Conservation (phyloP, 2,113 vertebrate genomes). For the Hiodon tergisus region DNA sequence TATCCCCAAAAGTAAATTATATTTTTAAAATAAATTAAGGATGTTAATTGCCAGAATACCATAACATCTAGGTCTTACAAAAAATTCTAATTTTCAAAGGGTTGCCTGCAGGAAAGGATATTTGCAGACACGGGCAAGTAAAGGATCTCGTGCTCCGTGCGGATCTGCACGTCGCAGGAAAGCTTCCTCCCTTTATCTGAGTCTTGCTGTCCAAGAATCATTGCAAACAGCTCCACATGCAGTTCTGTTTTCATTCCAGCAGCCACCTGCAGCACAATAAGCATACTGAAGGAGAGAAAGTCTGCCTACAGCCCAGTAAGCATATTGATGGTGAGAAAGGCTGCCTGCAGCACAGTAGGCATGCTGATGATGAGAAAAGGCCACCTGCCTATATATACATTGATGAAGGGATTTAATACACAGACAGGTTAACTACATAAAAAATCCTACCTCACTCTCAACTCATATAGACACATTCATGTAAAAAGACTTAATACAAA, state of each 20-base stretch:
- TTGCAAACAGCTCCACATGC: conserved; percentile 72
- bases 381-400: no score
- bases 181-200: conserved; percentile 46
- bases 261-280: conserved; percentile 64
- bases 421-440: no score
- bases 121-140: conserved; percentile 79
- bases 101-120: conserved; percentile 61
- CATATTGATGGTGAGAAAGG: not conserved
- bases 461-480: no score
- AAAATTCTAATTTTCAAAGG: no score
- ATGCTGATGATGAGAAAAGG: not conserved
- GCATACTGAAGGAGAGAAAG: not conserved
- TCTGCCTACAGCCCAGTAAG: no score
- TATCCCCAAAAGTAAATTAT: not conserved
- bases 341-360: not conserved
- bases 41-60: not conserved
- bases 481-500: conserved; percentile 3
- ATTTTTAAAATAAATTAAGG: not conserved
- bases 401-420: no score
- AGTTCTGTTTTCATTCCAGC: conserved; percentile 74
- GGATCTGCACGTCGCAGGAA: conserved; percentile 68
- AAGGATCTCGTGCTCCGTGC: conserved; percentile 72
- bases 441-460: no score
- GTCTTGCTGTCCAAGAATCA: conserved; percentile 45
- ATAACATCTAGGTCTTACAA: no score